Evolutionary conservation across 2,888 invertebrate species (phyloP).

Genomic region (Thalpophila matura): DNA sequence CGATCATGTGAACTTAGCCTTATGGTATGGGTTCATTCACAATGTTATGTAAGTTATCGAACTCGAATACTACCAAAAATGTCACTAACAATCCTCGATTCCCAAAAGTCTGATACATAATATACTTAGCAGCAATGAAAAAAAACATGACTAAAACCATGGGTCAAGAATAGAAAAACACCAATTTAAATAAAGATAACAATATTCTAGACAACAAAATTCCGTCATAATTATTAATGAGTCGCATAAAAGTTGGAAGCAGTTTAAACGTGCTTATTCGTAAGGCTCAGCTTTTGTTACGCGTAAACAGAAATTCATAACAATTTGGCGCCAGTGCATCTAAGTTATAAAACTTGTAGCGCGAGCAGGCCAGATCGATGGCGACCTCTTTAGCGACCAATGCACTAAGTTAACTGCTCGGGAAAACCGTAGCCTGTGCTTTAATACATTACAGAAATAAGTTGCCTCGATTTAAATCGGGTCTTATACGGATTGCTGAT

Average conservation of each 20-base stretch:
- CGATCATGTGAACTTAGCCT: constrained; percentile 4
- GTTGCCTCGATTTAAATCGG: constrained; percentile 45
- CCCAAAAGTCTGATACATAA: not conserved
- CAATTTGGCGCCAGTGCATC: constrained; percentile 78
- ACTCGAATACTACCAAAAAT: not conserved
- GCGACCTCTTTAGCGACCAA: constrained; percentile 88
- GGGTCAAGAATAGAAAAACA: constrained; percentile 26
- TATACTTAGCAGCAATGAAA: constrained; percentile 9
- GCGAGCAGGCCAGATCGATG: constrained; percentile 85
- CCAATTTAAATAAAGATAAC: constrained; percentile 33
- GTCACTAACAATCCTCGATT: not conserved
- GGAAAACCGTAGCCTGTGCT: constrained; percentile 75
- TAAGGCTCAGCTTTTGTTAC: constrained; percentile 55
- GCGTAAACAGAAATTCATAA: constrained; percentile 74
- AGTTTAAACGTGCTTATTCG: constrained; percentile 62
- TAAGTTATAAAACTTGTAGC: constrained; percentile 72
- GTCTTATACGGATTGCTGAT: constrained; percentile 29
- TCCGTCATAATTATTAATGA: constrained; percentile 50
- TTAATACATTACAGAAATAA: constrained; percentile 63
- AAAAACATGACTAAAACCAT: constrained; percentile 8
- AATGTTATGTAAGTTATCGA: constrained; percentile 17
- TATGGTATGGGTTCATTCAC: not conserved
- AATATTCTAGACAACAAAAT: constrained; percentile 32
- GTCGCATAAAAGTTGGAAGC: constrained; percentile 60
- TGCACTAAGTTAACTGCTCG: constrained; percentile 86